phyloP scores from a whole-genome alignment of 2,888 invertebrate species.

The Ryuthela nishihirai region DNA sequence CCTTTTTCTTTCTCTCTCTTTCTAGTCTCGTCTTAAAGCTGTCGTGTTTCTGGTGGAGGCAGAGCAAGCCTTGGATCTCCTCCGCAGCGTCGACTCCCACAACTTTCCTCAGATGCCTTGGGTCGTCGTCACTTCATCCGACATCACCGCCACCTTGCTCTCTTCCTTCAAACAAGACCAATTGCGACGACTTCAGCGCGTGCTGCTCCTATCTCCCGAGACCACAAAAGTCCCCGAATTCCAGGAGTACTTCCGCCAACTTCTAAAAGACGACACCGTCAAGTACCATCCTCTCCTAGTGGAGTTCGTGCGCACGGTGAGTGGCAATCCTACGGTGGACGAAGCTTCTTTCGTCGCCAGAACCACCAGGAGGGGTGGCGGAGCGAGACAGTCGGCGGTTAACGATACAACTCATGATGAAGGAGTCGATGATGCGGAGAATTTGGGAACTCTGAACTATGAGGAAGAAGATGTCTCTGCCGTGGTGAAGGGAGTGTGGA shows the following conservation, averaged over 20 bases:
- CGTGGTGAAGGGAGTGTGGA: conserved; percentile 37
- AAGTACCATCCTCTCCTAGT: conserved; percentile 23
- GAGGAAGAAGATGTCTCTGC: conserved; percentile 21
- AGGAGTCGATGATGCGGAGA: no score
- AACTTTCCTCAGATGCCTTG: conserved; percentile 19
- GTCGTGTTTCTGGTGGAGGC: conserved; percentile 23
- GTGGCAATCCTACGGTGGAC: background rate
- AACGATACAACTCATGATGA: no score
- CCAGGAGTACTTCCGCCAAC: conserved; percentile 27
- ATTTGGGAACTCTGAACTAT: background rate
- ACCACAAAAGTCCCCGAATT: conserved; percentile 22
- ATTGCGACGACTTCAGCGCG: conserved; percentile 7
- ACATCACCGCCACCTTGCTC: conserved; percentile 2
- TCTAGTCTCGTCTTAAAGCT: conserved; percentile 19
- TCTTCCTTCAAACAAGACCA: conserved; percentile 5
- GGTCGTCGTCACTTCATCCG: conserved; percentile 18
- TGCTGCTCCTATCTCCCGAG: conserved; percentile 26
- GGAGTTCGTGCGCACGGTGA: conserved; percentile 12
- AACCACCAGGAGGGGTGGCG: no score
- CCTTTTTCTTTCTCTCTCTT: no score
- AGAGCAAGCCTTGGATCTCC: conserved; percentile 14
- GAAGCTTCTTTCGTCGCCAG: no score
- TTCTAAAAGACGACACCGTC: conserved; percentile 22
- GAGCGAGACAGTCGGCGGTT: no score
- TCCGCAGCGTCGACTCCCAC: conserved; percentile 4